phyloP scores from a whole-genome alignment of 2,113 vertebrate genomes.

The Calidris pugnax region DNA sequence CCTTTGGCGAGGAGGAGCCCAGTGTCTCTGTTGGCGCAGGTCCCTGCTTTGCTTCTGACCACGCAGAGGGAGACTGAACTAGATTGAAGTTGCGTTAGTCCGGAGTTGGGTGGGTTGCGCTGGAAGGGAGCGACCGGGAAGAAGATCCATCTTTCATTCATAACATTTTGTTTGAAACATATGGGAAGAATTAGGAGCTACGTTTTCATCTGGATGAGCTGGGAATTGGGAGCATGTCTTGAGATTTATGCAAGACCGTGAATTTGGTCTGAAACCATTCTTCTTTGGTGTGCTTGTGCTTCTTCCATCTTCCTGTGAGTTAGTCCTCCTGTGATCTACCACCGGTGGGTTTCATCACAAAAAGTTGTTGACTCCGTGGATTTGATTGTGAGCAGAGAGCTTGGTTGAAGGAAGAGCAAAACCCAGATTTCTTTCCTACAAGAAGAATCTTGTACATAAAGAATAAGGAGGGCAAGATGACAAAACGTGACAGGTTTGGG shows the following conservation, averaged over 20 bases:
- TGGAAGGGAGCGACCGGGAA: not conserved
- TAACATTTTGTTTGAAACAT: conserved; percentile 5
- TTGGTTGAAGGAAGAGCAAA: not conserved
- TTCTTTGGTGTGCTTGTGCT: not conserved
- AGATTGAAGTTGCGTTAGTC: not conserved
- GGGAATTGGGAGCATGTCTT: not conserved
- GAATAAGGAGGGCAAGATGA: not conserved
- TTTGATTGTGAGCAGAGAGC: not conserved
- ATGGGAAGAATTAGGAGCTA: conserved; percentile 6
- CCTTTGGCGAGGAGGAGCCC: not conserved
- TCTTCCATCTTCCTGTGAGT: not conserved
- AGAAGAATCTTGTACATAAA: not conserved
- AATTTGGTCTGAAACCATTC: not conserved
- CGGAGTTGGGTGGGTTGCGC: not conserved
- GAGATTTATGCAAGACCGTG: not conserved
- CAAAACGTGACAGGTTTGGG: not conserved
- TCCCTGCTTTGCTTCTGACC: not conserved
- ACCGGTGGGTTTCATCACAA: not conserved
- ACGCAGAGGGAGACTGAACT: not conserved
- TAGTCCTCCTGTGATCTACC: not conserved
- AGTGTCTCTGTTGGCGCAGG: not conserved
- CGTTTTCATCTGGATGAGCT: conserved; percentile 35
- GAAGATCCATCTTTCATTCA: conserved; percentile 9
- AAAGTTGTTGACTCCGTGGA: not conserved
- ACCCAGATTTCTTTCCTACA: not conserved